Evolutionary conservation across 1,140 invertebrate species (phyloP), one percentile per base, ranked within the genome.

Genomic region (Ptiloglossa arizonensis): DNA sequence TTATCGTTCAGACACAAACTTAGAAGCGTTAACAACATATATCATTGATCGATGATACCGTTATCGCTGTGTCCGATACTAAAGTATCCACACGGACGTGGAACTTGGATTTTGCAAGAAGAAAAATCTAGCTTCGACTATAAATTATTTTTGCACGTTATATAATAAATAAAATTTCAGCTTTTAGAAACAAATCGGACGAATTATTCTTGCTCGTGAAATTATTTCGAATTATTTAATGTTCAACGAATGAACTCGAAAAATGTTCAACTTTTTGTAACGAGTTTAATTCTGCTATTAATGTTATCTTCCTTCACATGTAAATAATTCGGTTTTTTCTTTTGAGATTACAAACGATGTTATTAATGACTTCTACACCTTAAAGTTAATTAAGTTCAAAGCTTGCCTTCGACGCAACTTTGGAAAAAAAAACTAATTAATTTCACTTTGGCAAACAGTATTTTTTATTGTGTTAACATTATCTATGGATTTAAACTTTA

Each of bases 11-110:
- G 46, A 24, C 46, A n/a, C 19, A 46, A 67, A 46, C 64, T 67
- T 27, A 50, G 46, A 67, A 52, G 17, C 41, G n/a, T 67, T 35
- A 67, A 52, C 46, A 67, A 52, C 27, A 35, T 67, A 35, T 52
- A 67, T 67, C 46, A 67, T 52, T 67, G 44, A 67, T 67, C 64
- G 46, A 50, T 27, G 64, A 67, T 67, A 66, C 44, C 19, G 64
- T 67, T 67, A 67, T 67, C 64, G 50, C 5, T 17, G 5, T 19
- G 27, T n/a, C n/a, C 27, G 29, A 24, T 52, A 29, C 13, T 32
- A 52, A 32, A 52, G 29, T 67, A 29, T 52, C n/a, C 22, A 27
- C n/a, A n/a, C 29, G 35, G 46, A 35, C 46, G 46, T 67, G 17
- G 41, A 1, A 17, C 17, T 6, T 24, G 2, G 46, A 22, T 35